These are phyloP conservation scores for Ochotona curzoniae DNA, from an alignment of 2,113 vertebrate genomes.

Conservation along the genomic window DNA sequence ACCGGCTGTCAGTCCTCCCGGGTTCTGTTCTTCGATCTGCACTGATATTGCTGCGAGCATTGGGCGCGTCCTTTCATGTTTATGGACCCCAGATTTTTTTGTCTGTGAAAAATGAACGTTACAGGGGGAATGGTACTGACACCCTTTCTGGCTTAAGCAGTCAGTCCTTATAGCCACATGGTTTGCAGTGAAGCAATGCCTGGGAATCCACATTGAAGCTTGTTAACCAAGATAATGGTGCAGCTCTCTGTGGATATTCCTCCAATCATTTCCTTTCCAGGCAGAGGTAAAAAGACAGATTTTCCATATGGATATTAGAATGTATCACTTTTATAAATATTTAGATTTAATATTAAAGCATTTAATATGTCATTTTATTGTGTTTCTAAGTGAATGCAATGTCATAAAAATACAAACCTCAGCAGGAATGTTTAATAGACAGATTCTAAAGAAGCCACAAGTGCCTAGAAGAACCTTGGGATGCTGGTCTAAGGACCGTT, in stretches of 20 bases:
- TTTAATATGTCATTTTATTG: background rate
- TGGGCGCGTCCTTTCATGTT: constrained; percentile 38
- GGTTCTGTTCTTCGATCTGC: constrained; percentile 31
- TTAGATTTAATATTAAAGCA: background rate
- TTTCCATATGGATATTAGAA: constrained; percentile 26
- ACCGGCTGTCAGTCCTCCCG: background rate
- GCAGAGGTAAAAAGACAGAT: background rate
- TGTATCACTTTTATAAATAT: constrained; percentile 37
- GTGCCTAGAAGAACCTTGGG: background rate
- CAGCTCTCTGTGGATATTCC: background rate
- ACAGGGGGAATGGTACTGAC: constrained; percentile 70
- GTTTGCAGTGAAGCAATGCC: constrained; percentile 55
- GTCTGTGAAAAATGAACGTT: constrained; percentile 62
- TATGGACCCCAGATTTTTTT: constrained; percentile 29
- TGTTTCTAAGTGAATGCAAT: constrained; percentile 56
- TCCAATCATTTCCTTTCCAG: constrained; percentile 4
- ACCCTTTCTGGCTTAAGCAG: constrained; percentile 66
- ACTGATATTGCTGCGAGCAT: constrained; percentile 30
- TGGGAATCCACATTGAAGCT: constrained; percentile 19
- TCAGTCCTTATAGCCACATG: constrained; percentile 63
- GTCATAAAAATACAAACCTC: constrained; percentile 20
- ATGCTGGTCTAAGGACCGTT: background rate
- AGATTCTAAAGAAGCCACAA: background rate
- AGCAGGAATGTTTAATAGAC: background rate
- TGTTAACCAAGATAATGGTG: constrained; percentile 32